phyloP scores from a whole-genome alignment of 2,797 vertebrate species.

The Mus minutoides region DNA sequence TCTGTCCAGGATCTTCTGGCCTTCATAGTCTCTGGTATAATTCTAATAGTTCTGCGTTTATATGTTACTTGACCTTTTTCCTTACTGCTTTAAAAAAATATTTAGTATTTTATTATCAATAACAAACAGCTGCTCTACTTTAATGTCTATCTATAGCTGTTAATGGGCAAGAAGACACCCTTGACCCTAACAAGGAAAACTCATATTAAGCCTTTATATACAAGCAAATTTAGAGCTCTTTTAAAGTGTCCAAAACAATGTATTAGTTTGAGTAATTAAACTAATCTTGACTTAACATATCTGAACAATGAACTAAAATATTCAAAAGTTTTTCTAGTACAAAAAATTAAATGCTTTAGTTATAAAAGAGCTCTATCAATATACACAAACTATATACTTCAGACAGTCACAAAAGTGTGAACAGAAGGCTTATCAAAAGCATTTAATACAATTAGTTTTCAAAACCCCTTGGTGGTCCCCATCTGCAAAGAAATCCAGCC shows the following conservation, averaged over 20 bases:
- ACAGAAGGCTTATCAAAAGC: slow-evolving; percentile 90
- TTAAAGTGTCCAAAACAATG: slow-evolving; percentile 82
- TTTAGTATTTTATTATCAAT: slow-evolving; percentile 86
- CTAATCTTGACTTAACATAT: slow-evolving; percentile 81
- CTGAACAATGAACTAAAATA: slow-evolving; percentile 81
- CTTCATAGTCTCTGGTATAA: too few species aligned
- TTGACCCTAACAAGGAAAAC: slow-evolving; percentile 83
- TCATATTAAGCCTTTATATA: slow-evolving; percentile 88
- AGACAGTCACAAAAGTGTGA: slow-evolving; percentile 89
- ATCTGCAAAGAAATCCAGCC: slow-evolving; percentile 87
- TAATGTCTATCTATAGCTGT: slow-evolving; percentile 75
- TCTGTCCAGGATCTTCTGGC: too few species aligned
- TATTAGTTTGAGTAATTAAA: slow-evolving; percentile 78
- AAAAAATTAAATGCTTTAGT: slow-evolving; percentile 87
- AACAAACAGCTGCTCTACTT: slow-evolving; percentile 78
- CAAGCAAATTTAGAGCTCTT: slow-evolving; percentile 89
- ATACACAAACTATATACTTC: slow-evolving; percentile 90
- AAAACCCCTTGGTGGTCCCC: slow-evolving; percentile 88
- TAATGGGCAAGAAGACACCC: slow-evolving; percentile 74
- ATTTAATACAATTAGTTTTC: slow-evolving; percentile 89
- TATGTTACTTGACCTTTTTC: too few species aligned
- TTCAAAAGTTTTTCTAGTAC: slow-evolving; percentile 83
- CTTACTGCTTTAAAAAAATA: too few species aligned
- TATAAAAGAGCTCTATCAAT: slow-evolving; percentile 90
- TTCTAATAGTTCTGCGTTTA: too few species aligned